Evolutionary conservation across 1,140 invertebrate species (phyloP), one percentile per base, ranked within the genome.

Genomic region (Magallana gigas): DNA sequence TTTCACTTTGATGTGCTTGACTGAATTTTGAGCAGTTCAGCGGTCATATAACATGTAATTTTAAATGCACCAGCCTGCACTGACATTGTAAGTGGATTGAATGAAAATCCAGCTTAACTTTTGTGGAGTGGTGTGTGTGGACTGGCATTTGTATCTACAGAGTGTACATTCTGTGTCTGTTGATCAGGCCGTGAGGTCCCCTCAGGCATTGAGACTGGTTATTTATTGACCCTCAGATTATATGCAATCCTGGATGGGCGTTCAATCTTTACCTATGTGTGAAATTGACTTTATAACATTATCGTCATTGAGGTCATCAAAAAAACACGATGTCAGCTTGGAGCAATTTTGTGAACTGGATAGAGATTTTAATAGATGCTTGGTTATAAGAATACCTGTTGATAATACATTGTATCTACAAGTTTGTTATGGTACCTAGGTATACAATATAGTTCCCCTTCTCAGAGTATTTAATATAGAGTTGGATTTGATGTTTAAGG

Each of bases 91-190:
- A 62, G n/a, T 62, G 60, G 60, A 62, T 62, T 62, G 60, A 16
- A 48, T 48, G 36, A 62, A 62, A 62, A 62, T 62, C 60, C 60
- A 62, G 60, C 60, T 62, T 62, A 62, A 62, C 60, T 62, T 62
- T 62, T 62, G n/a, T 62, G 60, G 60, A 62, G 11, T 62, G 60
- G 14, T 48, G 36, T 48, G 36, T 48, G 36, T 48, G 36, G 5
- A 48, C 36, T 48, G 36, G 36, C 36, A 48, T 48, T 48, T 48
- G 36, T 48, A 48, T 48, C 36, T 48, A 48, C 36, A 48, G 36
- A 48, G 36, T 62, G 14, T 62, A 12, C n/a, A 62, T 62, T 62
- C 60, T n/a, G n/a, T 62, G 60, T 62, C 60, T 62, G 60, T 62
- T 48, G 60, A 62, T n/a, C n/a, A 12, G 60, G 60, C 60, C n/a